Base-by-base conservation (phyloP, 2,113 vertebrate species). In the Lucifuga dentata region DNA sequence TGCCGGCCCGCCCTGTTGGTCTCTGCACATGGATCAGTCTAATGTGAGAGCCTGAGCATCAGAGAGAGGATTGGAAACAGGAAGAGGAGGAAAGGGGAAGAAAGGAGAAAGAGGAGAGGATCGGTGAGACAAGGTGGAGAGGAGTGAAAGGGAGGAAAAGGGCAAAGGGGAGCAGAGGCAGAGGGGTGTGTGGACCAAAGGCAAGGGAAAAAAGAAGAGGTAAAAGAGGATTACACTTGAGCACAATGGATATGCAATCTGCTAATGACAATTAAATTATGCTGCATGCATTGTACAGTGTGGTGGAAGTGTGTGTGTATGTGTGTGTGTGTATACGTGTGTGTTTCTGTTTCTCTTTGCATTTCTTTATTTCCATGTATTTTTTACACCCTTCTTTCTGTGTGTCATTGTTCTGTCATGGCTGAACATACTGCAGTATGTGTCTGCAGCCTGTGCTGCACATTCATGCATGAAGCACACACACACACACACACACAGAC, bases 71-170 rank as follows among this genome's bases (percentile, higher is more conserved):
- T 83, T 79, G 87, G 78, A 83, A 89, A 85, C 77, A 89, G 84
- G 88, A 91, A 87, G 88, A 86, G 81, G 72, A 84, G 74, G 84
- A 79, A 72, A 82, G 81, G 80, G 83, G 53, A 73, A 83, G 77
- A 87, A 77, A 86, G 83, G 86, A 83, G 84, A 74, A 70, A 80
- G 82, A 80, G 81, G 80, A 86, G 83, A 80, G 87, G 90, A 85
- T 78, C 84, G 86, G 87, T 76, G 82, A 86, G 85, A 88, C 76
- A 64, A 88, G 84, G 88, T 83, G 83, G 87, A 43, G 86, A 80
- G 80, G 86, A 89, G 86, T 77, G 86, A 81, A 80, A 83, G 75
- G 71, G 84, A 85, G 83, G 77, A 76, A 70, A 71, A 80, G 85
- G 86, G 76, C 75, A 83, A 13, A 41, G 26, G 26, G 26, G 26